phyloP scores from a whole-genome alignment of 2,113 vertebrate species.

The Poeciliopsis retropinna region DNA sequence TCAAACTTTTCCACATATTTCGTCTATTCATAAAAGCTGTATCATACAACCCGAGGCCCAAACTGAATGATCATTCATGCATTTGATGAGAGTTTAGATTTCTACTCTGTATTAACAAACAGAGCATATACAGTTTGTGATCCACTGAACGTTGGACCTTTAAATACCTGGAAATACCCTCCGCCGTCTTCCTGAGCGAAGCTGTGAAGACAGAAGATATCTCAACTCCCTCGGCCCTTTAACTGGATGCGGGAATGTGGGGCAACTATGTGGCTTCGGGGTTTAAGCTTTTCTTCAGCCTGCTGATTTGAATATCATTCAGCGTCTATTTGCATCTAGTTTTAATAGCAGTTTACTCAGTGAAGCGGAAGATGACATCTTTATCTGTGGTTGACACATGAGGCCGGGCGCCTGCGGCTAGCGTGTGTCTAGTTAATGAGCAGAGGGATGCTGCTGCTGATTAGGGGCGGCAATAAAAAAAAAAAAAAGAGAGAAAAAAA shows the following conservation, averaged over 20 bases:
- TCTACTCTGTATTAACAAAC: neutral
- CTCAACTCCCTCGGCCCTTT: slow-evolving; percentile 28
- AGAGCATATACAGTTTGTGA: neutral
- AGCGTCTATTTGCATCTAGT: slow-evolving; percentile 68
- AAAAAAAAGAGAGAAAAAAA: no score
- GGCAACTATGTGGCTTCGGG: slow-evolving; percentile 62
- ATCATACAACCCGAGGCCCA: no score
- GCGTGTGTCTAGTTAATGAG: slow-evolving; percentile 76
- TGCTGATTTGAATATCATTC: slow-evolving; percentile 69
- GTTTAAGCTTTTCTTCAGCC: slow-evolving; percentile 60
- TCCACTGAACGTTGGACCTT: neutral
- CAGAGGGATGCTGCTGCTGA: slow-evolving; percentile 74
- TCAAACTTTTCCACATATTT: neutral
- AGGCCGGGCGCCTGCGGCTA: slow-evolving; percentile 72
- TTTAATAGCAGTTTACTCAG: slow-evolving; percentile 74
- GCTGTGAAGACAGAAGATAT: slow-evolving; percentile 26
- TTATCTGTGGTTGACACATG: slow-evolving; percentile 75
- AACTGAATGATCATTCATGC: neutral
- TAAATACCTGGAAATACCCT: neutral
- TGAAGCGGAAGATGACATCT: slow-evolving; percentile 77
- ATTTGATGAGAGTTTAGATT: neutral
- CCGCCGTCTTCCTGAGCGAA: slow-evolving; percentile 2
- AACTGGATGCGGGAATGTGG: slow-evolving; percentile 56
- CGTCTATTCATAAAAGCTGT: neutral
- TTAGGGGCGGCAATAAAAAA: slow-evolving; percentile 62